Evolutionary conservation across 2,113 vertebrate species (phyloP), one percentile per base, ranked within the genome.

Genomic region (Octodon degus): DNA sequence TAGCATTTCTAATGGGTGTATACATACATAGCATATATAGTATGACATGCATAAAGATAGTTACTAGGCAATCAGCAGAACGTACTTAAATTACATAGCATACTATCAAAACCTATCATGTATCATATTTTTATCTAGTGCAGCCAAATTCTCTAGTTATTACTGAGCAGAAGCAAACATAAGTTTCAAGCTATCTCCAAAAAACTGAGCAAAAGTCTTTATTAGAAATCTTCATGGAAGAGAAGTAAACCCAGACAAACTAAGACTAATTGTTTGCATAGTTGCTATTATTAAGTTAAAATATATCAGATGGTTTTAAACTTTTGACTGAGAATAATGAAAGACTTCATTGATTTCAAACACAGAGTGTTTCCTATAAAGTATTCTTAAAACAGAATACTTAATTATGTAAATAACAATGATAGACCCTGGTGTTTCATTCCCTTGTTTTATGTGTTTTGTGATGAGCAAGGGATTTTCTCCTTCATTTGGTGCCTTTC

Each of bases 251-350:
- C 68, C 37, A 92, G 90, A 94, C 90, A 10, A 91, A 92, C 8
- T 90, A 82, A 62, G 47, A 47, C 1, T 60, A 89, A 81, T 70
- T 95, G 72, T 72, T 94, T 95, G 10, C n/a, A 19, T 68, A 86
- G 47, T 17, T 93, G 25, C 86, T 68, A 89, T 85, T 65, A 53
- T 80, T 90, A 86, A 96, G 79, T 81, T 94, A 76, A 95, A 96
- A 85, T 88, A 7, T 58, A 70, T 67, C 7, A 7, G 7, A 84
- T 89, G 9, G 24, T 63, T 90, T 90, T 81, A 77, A 68, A 55
- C 7, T 89, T 93, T 77, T 76, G 43, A 92, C 86, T 91, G 81
- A 62, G 53, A 86, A 55, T 58, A 17, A 25, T 27, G 77, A 88
- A 79, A 70, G 32, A 86, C 50, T 55, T 90, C 90, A 25, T 84